A percentile compares a stretch with the other conserved stretches of the same genome.
Conservation (phyloP, 1,140 invertebrate genomes). For the Aphelenchoides avenae region DNA sequence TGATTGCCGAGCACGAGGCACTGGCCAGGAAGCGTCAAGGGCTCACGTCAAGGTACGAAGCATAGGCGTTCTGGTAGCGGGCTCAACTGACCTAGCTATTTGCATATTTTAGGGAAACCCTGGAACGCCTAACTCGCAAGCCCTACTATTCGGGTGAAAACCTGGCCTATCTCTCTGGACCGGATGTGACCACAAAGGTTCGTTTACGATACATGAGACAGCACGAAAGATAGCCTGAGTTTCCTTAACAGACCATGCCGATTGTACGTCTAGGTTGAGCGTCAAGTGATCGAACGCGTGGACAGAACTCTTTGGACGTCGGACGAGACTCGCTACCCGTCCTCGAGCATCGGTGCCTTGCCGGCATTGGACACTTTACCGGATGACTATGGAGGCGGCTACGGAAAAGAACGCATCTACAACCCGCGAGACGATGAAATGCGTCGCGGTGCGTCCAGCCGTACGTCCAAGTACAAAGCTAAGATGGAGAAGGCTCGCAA, state of each 20-base stretch:
- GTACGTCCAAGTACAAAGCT: constrained; percentile 44
- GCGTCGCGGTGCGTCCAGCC: constrained; percentile 38
- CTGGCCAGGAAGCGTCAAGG: constrained; percentile 34
- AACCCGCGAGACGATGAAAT: constrained; percentile 41
- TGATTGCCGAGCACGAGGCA: constrained; percentile 36
- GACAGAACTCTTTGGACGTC: constrained; percentile 57
- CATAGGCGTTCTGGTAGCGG: too few species aligned
- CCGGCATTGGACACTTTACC: constrained; percentile 16
- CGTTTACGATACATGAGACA: constrained; percentile 4
- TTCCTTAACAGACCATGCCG: not conserved
- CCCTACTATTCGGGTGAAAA: constrained; percentile 57
- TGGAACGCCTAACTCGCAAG: constrained; percentile 52
- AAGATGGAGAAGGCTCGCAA: constrained; percentile 51
- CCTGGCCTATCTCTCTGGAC: constrained; percentile 23
- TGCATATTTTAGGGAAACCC: constrained; percentile 57
- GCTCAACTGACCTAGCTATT: too few species aligned
- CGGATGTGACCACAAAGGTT: constrained; percentile 57
- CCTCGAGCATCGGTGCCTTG: constrained; percentile 14
- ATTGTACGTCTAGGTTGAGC: constrained; percentile 32
- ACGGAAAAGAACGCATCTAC: constrained; percentile 43
- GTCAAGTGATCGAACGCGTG: constrained; percentile 56
- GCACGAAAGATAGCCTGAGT: not conserved
- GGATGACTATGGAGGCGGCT: constrained; percentile 11
- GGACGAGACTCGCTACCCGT: constrained; percentile 21
- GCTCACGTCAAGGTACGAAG: constrained; percentile 52